Evolutionary conservation across 2,797 vertebrate species (phyloP).

Genomic region (Aldrovandia affinis): DNA sequence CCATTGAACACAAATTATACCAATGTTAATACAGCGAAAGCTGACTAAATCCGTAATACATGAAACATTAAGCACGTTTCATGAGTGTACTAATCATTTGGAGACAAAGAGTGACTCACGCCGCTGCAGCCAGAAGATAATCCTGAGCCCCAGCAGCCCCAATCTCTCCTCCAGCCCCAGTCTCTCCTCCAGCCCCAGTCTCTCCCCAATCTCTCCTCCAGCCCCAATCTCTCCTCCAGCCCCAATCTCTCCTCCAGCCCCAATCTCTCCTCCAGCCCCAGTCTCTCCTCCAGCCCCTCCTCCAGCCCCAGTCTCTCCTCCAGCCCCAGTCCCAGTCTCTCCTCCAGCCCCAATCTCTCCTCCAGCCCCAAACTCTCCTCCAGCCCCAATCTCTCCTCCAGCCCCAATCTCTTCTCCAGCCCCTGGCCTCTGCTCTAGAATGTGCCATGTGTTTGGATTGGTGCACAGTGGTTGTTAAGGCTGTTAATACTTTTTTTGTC

Average conservation of each 20-base stretch:
- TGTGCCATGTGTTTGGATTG: not conserved
- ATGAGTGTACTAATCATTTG: slow-evolving; percentile 24
- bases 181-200: not conserved
- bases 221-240: slow-evolving; percentile 18
- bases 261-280: slow-evolving; percentile 26
- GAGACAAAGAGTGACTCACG: not conserved
- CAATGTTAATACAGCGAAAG: slow-evolving; percentile 27
- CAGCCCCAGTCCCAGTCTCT: slow-evolving; percentile 27
- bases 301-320: slow-evolving; percentile 17
- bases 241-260: too few relatives aligned
- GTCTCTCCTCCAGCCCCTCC: not conserved
- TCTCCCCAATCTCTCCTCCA: too few relatives aligned
- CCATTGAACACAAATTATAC: slow-evolving; percentile 37
- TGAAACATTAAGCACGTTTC: slow-evolving; percentile 34
- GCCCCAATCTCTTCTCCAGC: slow-evolving; percentile 19
- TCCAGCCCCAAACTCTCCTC: too few relatives aligned
- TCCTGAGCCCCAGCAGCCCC: too few relatives aligned
- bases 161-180: slow-evolving; percentile 26
- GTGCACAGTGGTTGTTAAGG: not conserved
- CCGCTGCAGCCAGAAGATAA: slow-evolving; percentile 28
- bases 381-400: slow-evolving; percentile 20
- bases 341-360: not conserved
- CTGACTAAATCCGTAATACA: slow-evolving; percentile 22
- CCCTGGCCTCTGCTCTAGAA: slow-evolving; percentile 20
- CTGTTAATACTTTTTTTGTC: not conserved